A percentile compares a stretch with the other conserved stretches of the same genome.
Evolutionary conservation across 2,113 vertebrate species (phyloP).

Genomic region (Crotalus helleri): DNA sequence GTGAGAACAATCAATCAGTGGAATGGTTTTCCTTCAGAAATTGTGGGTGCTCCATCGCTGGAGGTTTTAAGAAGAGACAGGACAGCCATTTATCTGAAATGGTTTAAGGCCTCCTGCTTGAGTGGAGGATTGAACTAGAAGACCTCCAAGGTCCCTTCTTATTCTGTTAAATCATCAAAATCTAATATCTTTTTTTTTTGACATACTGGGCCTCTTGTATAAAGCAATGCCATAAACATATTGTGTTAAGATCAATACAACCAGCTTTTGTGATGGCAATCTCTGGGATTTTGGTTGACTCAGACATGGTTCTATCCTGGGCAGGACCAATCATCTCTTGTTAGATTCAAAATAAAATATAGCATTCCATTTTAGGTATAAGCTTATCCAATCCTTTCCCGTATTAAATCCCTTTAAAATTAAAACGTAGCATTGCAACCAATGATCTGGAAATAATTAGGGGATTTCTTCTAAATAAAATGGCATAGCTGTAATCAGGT

Average conservation of each 20-base stretch:
- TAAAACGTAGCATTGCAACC: neutral
- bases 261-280: too few species aligned
- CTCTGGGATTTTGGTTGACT: too few species aligned
- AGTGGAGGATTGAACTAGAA: too few species aligned
- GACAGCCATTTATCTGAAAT: too few species aligned
- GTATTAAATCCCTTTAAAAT: neutral
- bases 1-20: too few species aligned
- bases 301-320: neutral
- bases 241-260: neutral
- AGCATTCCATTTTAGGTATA: neutral
- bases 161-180: neutral
- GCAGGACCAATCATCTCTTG: neutral
- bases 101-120: too few species aligned
- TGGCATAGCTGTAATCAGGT: neutral
- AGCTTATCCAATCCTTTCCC: neutral
- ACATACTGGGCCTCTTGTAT: neutral
- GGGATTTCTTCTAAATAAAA: neutral
- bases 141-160: too few species aligned
- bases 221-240: too few species aligned
- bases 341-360: neutral
- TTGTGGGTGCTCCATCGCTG: too few species aligned
- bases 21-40: too few species aligned
- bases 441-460: neutral
- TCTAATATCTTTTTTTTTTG: neutral
- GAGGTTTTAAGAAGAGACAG: too few species aligned